These are phyloP conservation scores for Phaenicophaeus curvirostris DNA, from an alignment of 2,797 vertebrate species.

Conservation along the genomic window DNA sequence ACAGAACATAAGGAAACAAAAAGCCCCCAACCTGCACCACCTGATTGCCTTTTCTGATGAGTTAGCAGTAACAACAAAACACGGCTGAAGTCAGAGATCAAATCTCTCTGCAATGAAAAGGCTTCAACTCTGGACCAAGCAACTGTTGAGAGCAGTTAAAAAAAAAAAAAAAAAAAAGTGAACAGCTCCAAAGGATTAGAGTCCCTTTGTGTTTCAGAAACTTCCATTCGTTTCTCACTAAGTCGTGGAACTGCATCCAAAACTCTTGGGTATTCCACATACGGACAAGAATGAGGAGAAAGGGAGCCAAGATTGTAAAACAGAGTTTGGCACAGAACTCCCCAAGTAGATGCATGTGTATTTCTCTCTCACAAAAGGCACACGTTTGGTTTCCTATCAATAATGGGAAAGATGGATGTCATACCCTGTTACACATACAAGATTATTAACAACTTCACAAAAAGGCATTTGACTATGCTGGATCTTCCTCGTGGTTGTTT, in stretches of 20 bases:
- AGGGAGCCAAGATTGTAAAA: slow-evolving; percentile 43
- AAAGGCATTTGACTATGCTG: slow-evolving; percentile 61
- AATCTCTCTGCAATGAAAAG: background rate
- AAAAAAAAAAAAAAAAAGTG: background rate
- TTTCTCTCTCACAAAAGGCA: slow-evolving; percentile 69
- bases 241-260: slow-evolving; percentile 8
- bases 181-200: slow-evolving; percentile 35
- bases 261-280: slow-evolving; percentile 14
- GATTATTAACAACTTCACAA: slow-evolving; percentile 63
- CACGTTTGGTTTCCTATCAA: slow-evolving; percentile 67
- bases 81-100: slow-evolving; percentile 11
- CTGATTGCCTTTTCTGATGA: background rate
- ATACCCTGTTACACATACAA: slow-evolving; percentile 68
- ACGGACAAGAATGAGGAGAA: slow-evolving; percentile 30
- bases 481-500: slow-evolving; percentile 35
- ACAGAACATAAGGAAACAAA: slow-evolving; percentile 23
- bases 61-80: background rate
- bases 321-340: slow-evolving; percentile 70
- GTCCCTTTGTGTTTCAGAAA: slow-evolving; percentile 42
- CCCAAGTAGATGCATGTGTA: slow-evolving; percentile 47
- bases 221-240: slow-evolving; percentile 23
- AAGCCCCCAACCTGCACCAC: background rate
- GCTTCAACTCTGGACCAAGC: slow-evolving; percentile 19
- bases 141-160: background rate
- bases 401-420: slow-evolving; percentile 52